Base-by-base conservation (phyloP, 2,113 vertebrate species). In the Channa argus region DNA sequence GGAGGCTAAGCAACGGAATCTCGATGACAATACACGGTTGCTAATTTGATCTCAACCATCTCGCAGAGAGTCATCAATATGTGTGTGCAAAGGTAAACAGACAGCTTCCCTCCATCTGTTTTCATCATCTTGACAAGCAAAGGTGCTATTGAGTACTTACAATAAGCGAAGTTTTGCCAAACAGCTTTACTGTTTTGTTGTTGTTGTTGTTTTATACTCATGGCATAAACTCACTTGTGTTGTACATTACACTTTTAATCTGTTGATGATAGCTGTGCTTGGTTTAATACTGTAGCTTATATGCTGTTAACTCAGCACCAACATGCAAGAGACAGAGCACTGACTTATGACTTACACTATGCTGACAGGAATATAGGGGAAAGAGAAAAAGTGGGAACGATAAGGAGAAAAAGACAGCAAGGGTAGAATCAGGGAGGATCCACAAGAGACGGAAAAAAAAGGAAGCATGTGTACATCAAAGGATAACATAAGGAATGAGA, bases 31-130 rank as follows among this genome's bases (percentile, higher is more conserved):
- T 13, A 34, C 68, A 71, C 62, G 63, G 80, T 24, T 72, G 50
- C 49, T 68, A 63, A 69, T 83, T 72, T 56, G 76, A 83, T 89
- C 47, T 9, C 63, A 63, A 45, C 37, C 10, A 71, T 59, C 63
- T 77, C 54, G 49, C 49, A 47, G 64, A 72, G 73, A 65, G 52
- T 59, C 55, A 52, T 70, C 63, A 80, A 33, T 63, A 61, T 55
- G 61, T 54, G 44, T 39, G n/a, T 45, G 46, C 15, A 24, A 70
- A 78, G 34, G 53, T 63, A 71, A 74, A 85, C 62, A 83, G 65
- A 53, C 39, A n/a, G 56, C 54, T 36, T 71, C 59, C 47, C n/a
- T 36, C 47, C 41, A 15, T 59, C 69, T 60, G 5, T 38, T 71
- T 62, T 78, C 11, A 15, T 66, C 7, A 47, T 45, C 33, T 59